These are phyloP conservation scores for Hyalella azteca DNA, from an alignment of 2,888 invertebrate genomes.

Conservation along the genomic window DNA sequence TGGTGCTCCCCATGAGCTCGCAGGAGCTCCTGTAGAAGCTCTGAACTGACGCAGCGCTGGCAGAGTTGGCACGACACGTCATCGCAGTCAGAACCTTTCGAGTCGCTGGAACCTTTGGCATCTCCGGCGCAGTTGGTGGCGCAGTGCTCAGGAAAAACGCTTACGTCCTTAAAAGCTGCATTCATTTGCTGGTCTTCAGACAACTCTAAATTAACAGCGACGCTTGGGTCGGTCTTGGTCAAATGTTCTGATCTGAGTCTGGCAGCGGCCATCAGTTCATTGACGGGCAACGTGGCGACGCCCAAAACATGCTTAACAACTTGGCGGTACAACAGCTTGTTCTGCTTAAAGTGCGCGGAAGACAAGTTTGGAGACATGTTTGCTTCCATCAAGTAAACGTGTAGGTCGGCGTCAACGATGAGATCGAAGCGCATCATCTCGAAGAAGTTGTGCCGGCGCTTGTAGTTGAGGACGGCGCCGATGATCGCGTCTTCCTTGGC, in stretches of 20 bases:
- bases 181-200: slow-evolving; percentile 70
- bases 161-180: slow-evolving; percentile 79
- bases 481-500: slow-evolving; percentile 76
- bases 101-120: slow-evolving; percentile 63
- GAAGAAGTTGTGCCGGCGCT: slow-evolving; percentile 76
- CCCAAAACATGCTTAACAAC: slow-evolving; percentile 83
- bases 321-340: slow-evolving; percentile 86
- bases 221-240: background rate
- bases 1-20: slow-evolving; percentile 80
- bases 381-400: slow-evolving; percentile 89
- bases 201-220: slow-evolving; percentile 30
- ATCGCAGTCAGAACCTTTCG: slow-evolving; percentile 67
- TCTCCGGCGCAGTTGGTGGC: slow-evolving; percentile 68
- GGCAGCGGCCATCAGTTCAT: background rate
- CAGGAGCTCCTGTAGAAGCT: slow-evolving; percentile 69
- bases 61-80: slow-evolving; percentile 77
- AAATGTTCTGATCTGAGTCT: background rate
- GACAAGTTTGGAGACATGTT: slow-evolving; percentile 99
- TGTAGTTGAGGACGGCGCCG: slow-evolving; percentile 64
- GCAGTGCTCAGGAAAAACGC: slow-evolving; percentile 76
- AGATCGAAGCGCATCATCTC: slow-evolving; percentile 95
- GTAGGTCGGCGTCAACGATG: slow-evolving; percentile 83
- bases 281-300: slow-evolving; percentile 73
- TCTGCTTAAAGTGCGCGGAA: slow-evolving; percentile 89
- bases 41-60: slow-evolving; percentile 73